phyloP scores from a whole-genome alignment of 2,888 invertebrate genomes.

The Myopa tessellatipennis region DNA sequence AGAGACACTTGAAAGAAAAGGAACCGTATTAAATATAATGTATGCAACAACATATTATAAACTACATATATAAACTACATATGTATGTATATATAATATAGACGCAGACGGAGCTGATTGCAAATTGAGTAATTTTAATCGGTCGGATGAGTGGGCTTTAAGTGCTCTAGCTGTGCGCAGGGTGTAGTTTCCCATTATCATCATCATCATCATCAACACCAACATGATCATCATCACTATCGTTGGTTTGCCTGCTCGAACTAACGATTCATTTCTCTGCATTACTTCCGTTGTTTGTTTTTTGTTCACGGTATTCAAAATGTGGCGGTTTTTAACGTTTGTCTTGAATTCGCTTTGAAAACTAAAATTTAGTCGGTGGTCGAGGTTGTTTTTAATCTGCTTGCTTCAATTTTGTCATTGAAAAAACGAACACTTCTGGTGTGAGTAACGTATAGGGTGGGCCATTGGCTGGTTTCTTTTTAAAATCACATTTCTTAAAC shows the following conservation, averaged over 20 bases:
- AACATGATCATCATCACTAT: too few relatives aligned
- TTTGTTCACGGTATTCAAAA: background rate
- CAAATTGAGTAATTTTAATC: background rate
- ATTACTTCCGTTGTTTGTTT: slow-evolving; percentile 11
- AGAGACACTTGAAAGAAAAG: background rate
- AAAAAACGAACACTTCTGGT: too few relatives aligned
- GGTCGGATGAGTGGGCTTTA: background rate
- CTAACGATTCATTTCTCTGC: background rate
- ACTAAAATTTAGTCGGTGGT: too few relatives aligned
- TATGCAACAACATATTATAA: too few relatives aligned
- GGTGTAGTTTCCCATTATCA: background rate
- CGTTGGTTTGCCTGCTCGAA: too few relatives aligned
- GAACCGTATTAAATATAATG: background rate
- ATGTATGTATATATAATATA: background rate
- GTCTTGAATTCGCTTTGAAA: background rate
- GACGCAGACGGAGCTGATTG: background rate
- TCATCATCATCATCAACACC: background rate
- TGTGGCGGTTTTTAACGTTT: too few relatives aligned
- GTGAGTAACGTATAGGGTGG: too few relatives aligned
- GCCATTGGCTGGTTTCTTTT: too few relatives aligned
- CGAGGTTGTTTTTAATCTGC: too few relatives aligned
- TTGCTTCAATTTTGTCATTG: too few relatives aligned
- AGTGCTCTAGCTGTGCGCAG: background rate
- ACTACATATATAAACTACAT: too few relatives aligned
- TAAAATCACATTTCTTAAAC: too few relatives aligned